Evolutionary conservation across 1,140 invertebrate genomes (phyloP).

Genomic region (Caenorhabditis brenneri): DNA sequence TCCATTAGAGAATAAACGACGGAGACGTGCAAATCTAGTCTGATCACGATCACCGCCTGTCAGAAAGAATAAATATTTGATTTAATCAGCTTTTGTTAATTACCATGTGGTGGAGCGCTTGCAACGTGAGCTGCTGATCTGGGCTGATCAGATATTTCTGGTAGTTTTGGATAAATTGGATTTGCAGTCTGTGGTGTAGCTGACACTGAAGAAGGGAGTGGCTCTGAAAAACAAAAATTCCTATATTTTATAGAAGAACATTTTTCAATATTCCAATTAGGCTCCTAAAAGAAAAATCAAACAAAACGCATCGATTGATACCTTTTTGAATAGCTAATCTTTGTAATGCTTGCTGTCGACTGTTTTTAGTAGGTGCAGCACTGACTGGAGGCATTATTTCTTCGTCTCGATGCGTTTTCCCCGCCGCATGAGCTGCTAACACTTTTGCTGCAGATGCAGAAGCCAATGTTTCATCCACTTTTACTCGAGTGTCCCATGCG

Average conservation of each 20-base stretch:
- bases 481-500: slow-evolving; percentile 46
- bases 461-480: slow-evolving; percentile 34
- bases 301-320: neutral
- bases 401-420: slow-evolving; percentile 43
- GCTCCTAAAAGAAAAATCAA: too few relatives aligned
- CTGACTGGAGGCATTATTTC: slow-evolving; percentile 53
- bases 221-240: slow-evolving; percentile 35
- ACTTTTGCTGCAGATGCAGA: slow-evolving; percentile 49
- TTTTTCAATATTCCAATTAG: too few relatives aligned
- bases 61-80: slow-evolving; percentile 8
- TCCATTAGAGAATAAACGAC: slow-evolving; percentile 48
- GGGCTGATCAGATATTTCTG: slow-evolving; percentile 50
- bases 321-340: slow-evolving; percentile 56
- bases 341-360: slow-evolving; percentile 50
- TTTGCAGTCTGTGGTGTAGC: slow-evolving; percentile 37
- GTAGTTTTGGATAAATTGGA: slow-evolving; percentile 50
- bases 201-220: slow-evolving; percentile 30
- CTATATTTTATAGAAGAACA: too few relatives aligned
- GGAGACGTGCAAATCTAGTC: slow-evolving; percentile 48
- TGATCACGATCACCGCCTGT: slow-evolving; percentile 39
- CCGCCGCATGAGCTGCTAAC: slow-evolving; percentile 48
- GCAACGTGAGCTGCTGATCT: neutral
- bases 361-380: slow-evolving; percentile 49
- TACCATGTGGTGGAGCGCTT: slow-evolving; percentile 7
- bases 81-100: neutral